phyloP scores from a whole-genome alignment of 2,797 vertebrate genomes.

The Pachyuromys duprasi region DNA sequence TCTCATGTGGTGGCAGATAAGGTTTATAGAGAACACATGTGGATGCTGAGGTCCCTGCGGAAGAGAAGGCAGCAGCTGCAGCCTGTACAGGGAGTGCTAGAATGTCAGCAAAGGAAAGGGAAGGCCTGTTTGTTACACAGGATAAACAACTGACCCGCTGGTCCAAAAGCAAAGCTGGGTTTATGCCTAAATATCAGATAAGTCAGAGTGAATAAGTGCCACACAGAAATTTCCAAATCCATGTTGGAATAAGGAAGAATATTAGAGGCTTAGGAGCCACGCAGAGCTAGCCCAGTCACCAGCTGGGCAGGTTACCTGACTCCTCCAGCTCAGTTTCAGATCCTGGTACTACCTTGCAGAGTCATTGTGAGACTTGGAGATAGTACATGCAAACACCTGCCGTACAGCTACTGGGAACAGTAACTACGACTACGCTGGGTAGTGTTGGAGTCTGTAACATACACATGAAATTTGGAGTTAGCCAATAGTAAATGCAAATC shows the following conservation, averaged over 20 bases:
- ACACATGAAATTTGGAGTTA: conserved; percentile 35
- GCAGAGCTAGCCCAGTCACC: conserved; percentile 53
- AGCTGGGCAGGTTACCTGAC: conserved; percentile 75
- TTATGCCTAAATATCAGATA: neutral
- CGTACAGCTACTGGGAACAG: neutral
- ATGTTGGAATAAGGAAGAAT: conserved; percentile 22
- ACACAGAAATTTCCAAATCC: conserved; percentile 40
- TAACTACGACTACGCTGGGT: neutral
- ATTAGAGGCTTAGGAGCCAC: conserved; percentile 45
- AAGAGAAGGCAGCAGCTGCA: neutral
- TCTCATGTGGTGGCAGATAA: conserved; percentile 70
- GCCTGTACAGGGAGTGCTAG: neutral
- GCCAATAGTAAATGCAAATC: conserved; percentile 27
- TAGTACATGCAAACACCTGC: conserved; percentile 46
- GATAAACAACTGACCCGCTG: neutral
- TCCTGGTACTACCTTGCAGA: conserved; percentile 10
- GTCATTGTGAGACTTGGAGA: conserved; percentile 28
- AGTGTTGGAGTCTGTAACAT: neutral
- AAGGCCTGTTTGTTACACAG: neutral
- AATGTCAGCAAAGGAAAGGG: conserved; percentile 12
- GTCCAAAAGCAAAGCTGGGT: conserved; percentile 13
- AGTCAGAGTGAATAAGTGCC: conserved; percentile 6
- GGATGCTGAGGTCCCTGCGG: neutral
- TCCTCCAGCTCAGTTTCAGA: conserved; percentile 71
- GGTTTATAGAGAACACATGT: neutral